These are phyloP conservation scores for Apodemus speciosus DNA, from an alignment of 2,113 vertebrate species.

Conservation along the genomic window DNA sequence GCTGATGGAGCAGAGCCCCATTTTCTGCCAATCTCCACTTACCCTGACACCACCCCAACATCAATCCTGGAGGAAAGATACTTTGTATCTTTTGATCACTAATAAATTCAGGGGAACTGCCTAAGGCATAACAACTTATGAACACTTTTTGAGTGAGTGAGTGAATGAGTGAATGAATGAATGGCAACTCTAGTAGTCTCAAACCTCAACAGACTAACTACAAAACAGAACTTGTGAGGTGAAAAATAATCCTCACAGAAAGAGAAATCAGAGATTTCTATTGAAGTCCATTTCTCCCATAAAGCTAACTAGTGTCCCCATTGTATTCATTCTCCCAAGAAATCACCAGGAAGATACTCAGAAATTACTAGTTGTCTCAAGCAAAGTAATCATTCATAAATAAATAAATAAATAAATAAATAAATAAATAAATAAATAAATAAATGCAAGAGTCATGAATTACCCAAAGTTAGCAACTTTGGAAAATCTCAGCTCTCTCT, in stretches of 20 bases:
- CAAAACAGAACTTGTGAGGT: not conserved
- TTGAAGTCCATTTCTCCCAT: not conserved
- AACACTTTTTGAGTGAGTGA: not conserved
- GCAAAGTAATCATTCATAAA: no score
- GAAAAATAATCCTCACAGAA: not conserved
- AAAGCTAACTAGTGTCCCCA: not conserved
- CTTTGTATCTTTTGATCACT: not conserved
- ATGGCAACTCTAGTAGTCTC: not conserved
- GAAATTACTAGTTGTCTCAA: not conserved
- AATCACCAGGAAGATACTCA: not conserved
- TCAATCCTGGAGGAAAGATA: not conserved
- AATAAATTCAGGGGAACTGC: not conserved
- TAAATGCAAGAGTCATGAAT: not conserved
- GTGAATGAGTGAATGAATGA: not conserved
- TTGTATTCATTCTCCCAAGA: not conserved
- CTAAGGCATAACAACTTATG: not conserved
- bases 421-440: not conserved
- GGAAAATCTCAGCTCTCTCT: not conserved
- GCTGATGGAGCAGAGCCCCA: no score
- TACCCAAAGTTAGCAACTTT: not conserved
- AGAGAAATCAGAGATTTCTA: not conserved
- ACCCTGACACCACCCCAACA: not conserved
- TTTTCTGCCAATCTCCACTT: not conserved
- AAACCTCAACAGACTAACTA: not conserved
- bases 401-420: no score